Conservation (phyloP, 2,888 invertebrate genomes). For the Zonitis immaculata region DNA sequence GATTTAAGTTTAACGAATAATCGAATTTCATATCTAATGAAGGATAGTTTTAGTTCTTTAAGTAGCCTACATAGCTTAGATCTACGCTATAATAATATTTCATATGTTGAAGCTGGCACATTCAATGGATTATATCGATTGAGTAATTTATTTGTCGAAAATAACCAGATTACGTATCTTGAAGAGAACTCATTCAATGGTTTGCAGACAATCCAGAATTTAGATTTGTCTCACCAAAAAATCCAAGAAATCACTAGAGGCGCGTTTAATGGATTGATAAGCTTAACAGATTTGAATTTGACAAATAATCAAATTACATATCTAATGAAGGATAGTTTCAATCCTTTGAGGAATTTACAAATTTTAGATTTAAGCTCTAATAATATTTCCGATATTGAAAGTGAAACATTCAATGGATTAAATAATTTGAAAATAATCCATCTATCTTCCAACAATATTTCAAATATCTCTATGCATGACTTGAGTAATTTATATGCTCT, state of each 20-base stretch:
- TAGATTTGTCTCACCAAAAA: not conserved
- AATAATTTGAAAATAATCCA: not conserved
- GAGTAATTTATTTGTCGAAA: not conserved
- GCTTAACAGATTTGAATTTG: not conserved
- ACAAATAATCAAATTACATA: not conserved
- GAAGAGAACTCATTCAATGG: constrained; percentile 1
- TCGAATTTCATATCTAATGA: not conserved
- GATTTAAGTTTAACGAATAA: not conserved
- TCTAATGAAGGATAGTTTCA: not conserved
- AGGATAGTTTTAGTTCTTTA: not conserved
- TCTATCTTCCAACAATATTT: not conserved
- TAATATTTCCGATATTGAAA: not conserved
- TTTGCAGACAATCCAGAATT: not conserved
- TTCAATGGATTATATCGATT: constrained; percentile 1
- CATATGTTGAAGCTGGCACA: not conserved
- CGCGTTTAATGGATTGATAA: not conserved
- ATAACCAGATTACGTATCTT: not conserved
- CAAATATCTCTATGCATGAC: not conserved
- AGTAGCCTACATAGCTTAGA: not conserved
- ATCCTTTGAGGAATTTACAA: not conserved
- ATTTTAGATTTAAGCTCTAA: not conserved
- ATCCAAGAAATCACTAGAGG: not conserved
- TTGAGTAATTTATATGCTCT: not conserved
- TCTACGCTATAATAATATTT: not conserved
- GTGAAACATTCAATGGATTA: constrained; percentile 1